phyloP scores from a whole-genome alignment of 2,888 invertebrate species.

The Hipparchia sbordonii region DNA sequence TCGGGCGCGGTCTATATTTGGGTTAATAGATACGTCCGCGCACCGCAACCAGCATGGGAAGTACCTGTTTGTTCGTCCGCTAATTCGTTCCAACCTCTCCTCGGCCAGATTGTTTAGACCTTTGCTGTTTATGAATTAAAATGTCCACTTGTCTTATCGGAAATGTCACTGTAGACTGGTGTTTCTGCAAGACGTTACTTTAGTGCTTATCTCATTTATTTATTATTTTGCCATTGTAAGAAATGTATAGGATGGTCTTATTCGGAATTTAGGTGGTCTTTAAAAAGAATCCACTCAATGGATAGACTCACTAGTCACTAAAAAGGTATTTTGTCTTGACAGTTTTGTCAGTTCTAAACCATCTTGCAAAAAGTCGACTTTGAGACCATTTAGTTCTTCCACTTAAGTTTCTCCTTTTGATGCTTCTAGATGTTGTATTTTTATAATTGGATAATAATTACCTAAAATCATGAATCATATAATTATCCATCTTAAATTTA shows the following conservation, averaged over 20 bases:
- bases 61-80: slow-evolving; percentile 74
- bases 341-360: not conserved
- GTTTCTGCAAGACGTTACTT: not conserved
- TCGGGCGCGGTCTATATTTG: slow-evolving; percentile 81
- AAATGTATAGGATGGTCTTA: not conserved
- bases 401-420: not conserved
- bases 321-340: not conserved
- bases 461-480: not conserved
- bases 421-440: too few relatives aligned
- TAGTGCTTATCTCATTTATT: not conserved
- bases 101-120: slow-evolving; percentile 45
- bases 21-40: slow-evolving; percentile 82
- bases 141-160: slow-evolving; percentile 10
- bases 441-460: too few relatives aligned
- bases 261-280: not conserved
- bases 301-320: too few relatives aligned
- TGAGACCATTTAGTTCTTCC: not conserved
- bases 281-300: too few relatives aligned
- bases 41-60: slow-evolving; percentile 71
- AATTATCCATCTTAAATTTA: not conserved
- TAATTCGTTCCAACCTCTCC: slow-evolving; percentile 49
- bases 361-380: not conserved
- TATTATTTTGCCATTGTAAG: not conserved
- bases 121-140: slow-evolving; percentile 22
- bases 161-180: not conserved